Evolutionary conservation across 2,797 vertebrate species (phyloP).

Genomic region (Sardinella longiceps): DNA sequence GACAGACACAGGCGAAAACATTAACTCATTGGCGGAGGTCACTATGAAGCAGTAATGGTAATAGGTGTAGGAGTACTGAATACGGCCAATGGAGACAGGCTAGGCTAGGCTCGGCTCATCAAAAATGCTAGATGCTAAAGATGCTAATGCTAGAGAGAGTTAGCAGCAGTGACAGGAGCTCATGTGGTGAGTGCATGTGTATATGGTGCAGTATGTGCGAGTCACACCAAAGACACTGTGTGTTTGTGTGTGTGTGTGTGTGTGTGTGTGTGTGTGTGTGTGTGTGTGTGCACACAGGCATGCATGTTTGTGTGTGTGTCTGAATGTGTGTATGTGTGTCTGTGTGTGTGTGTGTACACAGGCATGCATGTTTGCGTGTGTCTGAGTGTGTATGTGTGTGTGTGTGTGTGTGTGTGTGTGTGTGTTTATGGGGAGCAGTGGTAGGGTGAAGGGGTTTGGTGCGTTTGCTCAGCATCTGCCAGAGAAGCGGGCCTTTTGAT

Average conservation of each 20-base stretch:
- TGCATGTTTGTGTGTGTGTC: not conserved
- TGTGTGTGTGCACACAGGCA: not conserved
- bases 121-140: too few relatives aligned
- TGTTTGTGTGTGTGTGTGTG: not conserved
- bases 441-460: not conserved
- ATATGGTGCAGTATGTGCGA: too few relatives aligned
- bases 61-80: not conserved
- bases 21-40: too few relatives aligned
- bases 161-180: not conserved
- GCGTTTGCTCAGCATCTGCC: slow-evolving; percentile 67
- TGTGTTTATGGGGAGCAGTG: not conserved
- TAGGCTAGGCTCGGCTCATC: too few relatives aligned
- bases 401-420: not conserved
- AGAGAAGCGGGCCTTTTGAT: slow-evolving; percentile 62
- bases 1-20: too few relatives aligned
- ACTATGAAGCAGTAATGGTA: slow-evolving; percentile 42
- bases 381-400: not conserved
- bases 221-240: too few relatives aligned
- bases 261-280: not conserved
- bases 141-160: slow-evolving; percentile 49
- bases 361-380: too few relatives aligned
- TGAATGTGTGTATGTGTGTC: not conserved
- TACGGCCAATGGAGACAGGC: not conserved
- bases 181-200: not conserved
- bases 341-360: not conserved